phyloP scores from a whole-genome alignment of 2,113 vertebrate genomes.

The Melospiza georgiana region DNA sequence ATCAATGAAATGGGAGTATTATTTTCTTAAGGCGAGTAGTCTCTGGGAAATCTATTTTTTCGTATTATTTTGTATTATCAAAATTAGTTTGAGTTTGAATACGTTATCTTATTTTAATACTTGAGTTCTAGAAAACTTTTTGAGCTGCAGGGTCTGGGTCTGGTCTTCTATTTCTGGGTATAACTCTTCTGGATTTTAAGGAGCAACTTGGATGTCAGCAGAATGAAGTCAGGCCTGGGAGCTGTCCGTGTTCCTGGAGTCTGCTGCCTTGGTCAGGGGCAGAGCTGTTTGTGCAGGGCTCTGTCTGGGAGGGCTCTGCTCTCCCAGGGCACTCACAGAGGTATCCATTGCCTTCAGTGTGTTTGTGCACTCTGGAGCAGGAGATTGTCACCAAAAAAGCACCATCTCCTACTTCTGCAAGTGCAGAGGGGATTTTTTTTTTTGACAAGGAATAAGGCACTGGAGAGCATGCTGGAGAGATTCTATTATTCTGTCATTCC shows the following conservation, averaged over 20 bases:
- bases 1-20: not conserved
- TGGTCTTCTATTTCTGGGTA: not conserved
- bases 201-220: not conserved
- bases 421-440: not conserved
- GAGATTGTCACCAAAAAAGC: not conserved
- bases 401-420: not conserved
- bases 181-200: not conserved
- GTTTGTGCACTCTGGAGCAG: not conserved
- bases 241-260: not conserved
- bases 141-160: not conserved
- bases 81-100: not conserved
- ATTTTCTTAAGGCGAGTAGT: not conserved
- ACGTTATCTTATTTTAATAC: not conserved
- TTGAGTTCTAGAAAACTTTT: not conserved
- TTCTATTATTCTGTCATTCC: not conserved
- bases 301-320: not conserved
- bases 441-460: not conserved
- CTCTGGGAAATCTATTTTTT: not conserved
- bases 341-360: rapidly evolving
- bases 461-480: not conserved
- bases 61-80: not conserved
- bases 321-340: too few relatives aligned
- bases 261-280: not conserved
- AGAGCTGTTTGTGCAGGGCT: not conserved
- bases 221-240: not conserved